Conservation (phyloP, 2,888 invertebrate genomes). For the Eutolmus rufibarbis region DNA sequence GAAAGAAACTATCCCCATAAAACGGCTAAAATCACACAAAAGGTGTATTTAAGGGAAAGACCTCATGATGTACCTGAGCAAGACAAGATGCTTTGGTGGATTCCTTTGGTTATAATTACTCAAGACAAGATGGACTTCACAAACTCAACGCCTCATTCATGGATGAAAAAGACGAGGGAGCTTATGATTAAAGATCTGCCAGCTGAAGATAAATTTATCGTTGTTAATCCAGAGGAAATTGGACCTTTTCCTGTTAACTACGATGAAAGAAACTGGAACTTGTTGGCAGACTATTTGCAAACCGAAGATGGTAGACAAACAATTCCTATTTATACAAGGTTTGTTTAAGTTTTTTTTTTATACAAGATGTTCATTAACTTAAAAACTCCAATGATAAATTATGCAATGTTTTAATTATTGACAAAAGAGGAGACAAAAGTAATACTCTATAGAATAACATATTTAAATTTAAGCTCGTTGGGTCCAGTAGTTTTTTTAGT, state of each 20-base stretch:
- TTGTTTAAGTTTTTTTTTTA: background rate
- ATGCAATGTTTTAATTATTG: too few relatives aligned
- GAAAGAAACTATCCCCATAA: constrained; percentile 72
- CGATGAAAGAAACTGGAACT: constrained; percentile 78
- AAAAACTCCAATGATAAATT: too few relatives aligned
- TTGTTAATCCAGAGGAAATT: constrained; percentile 85
- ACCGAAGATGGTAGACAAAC: constrained; percentile 65
- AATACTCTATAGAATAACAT: too few relatives aligned
- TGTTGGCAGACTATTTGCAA: constrained; percentile 71
- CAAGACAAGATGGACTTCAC: constrained; percentile 69
- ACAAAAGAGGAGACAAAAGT: too few relatives aligned
- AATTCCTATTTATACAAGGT: constrained; percentile 74
- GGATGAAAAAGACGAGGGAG: constrained; percentile 71
- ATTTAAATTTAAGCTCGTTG: too few relatives aligned
- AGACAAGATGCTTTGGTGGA: constrained; percentile 76
- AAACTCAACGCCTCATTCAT: constrained; percentile 67
- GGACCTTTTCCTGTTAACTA: constrained; percentile 87
- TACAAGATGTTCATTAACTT: too few relatives aligned
- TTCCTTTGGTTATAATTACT: constrained; percentile 71
- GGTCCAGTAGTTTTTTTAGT: too few relatives aligned
- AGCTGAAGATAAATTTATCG: constrained; percentile 70
- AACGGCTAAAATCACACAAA: constrained; percentile 68
- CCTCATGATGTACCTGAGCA: constrained; percentile 77
- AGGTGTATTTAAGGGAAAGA: constrained; percentile 75
- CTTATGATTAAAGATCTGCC: constrained; percentile 67